phyloP scores from a whole-genome alignment of 2,888 invertebrate genomes.

The Pycnomerus fuliginosus region DNA sequence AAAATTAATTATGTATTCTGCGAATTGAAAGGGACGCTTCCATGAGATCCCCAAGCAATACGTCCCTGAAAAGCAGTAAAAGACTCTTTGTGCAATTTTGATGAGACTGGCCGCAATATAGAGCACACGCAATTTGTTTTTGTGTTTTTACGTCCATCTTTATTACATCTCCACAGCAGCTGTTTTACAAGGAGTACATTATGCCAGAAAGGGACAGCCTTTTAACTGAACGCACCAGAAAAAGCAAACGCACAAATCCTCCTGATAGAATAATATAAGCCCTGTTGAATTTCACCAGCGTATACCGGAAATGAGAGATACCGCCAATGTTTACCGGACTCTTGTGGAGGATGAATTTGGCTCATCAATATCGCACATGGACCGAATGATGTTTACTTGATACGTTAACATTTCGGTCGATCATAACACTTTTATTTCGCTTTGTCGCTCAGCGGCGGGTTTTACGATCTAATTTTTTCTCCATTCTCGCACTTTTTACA shows the following conservation, averaged over 20 bases:
- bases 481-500: too few relatives aligned
- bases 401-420: slow-evolving; percentile 18
- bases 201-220: slow-evolving; percentile 15
- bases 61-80: slow-evolving; percentile 29
- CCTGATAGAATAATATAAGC: slow-evolving; percentile 20
- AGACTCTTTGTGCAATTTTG: slow-evolving; percentile 35
- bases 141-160: slow-evolving; percentile 41
- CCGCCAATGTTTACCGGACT: slow-evolving; percentile 23
- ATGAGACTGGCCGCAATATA: slow-evolving; percentile 30
- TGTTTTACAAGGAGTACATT: slow-evolving; percentile 27
- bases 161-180: slow-evolving; percentile 40
- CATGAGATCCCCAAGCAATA: slow-evolving; percentile 19
- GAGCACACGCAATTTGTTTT: slow-evolving; percentile 38
- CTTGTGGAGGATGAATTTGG: slow-evolving; percentile 15
- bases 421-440: slow-evolving; percentile 15
- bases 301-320: slow-evolving; percentile 21
- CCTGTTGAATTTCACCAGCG: slow-evolving; percentile 18
- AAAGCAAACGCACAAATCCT: slow-evolving; percentile 23
- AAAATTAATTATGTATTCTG: slow-evolving; percentile 30
- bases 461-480: neutral
- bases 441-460: neutral
- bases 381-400: slow-evolving; percentile 18
- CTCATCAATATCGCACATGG: slow-evolving; percentile 18
- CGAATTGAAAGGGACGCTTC: slow-evolving; percentile 26
- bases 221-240: slow-evolving; percentile 5